These are phyloP conservation scores for Anagrus nilaparvatae DNA, from an alignment of 1,140 invertebrate species.

Conservation along the genomic window DNA sequence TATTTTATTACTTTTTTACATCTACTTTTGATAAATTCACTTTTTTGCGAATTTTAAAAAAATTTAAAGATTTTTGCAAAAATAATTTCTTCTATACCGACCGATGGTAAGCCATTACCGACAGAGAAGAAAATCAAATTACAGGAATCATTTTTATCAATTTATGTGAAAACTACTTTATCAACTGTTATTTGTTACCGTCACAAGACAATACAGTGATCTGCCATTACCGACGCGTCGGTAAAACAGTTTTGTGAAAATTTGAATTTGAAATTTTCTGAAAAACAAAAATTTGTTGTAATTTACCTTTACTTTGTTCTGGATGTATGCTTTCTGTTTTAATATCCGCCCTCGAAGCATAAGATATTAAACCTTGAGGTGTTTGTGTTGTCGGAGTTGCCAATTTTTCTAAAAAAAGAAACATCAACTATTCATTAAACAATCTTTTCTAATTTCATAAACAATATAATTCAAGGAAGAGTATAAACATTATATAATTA, in stretches of 20 bases:
- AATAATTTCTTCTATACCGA: too few species aligned
- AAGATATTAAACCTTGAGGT: conserved; percentile 32
- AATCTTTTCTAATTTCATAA: background rate
- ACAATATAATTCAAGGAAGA: too few species aligned
- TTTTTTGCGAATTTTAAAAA: too few species aligned
- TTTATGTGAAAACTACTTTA: conserved; percentile 4
- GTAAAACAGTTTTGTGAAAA: conserved; percentile 3
- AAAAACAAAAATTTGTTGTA: conserved; percentile 1
- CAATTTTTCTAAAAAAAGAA: conserved; percentile 38
- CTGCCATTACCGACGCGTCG: background rate
- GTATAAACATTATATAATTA: too few species aligned
- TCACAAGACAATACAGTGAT: background rate
- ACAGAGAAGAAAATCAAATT: too few species aligned
- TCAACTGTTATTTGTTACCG: conserved; percentile 2
- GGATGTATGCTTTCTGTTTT: conserved; percentile 40
- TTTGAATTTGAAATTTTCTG: conserved; percentile 13
- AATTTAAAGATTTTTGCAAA: too few species aligned
- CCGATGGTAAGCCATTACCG: too few species aligned
- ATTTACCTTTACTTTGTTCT: conserved; percentile 40
- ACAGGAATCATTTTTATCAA: too few species aligned
- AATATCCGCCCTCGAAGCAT: conserved; percentile 37
- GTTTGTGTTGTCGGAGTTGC: conserved; percentile 39
- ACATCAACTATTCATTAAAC: conserved; percentile 12
- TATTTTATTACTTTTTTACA: too few species aligned
- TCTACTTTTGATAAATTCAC: too few species aligned